These are phyloP conservation scores for Chlorospingus flavigularis DNA, from an alignment of 2,797 vertebrate species.

Conservation along the genomic window DNA sequence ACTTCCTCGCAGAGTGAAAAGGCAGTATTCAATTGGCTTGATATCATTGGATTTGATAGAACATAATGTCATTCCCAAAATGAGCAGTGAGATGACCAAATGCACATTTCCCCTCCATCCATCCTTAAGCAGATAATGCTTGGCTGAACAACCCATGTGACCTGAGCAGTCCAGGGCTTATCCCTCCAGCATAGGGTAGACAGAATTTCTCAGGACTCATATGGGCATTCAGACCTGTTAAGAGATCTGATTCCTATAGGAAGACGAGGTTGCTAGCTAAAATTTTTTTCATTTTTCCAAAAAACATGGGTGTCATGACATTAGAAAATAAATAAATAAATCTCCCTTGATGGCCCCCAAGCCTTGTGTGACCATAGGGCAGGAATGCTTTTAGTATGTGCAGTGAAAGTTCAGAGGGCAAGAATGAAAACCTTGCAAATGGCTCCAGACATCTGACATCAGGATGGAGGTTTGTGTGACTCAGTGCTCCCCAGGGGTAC, in stretches of 20 bases:
- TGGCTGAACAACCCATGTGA: accelerated
- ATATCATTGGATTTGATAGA: not conserved
- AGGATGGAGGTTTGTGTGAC: not conserved
- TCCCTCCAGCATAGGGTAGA: not conserved
- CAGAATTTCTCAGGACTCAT: not conserved
- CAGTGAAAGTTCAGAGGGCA: not conserved
- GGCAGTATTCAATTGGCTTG: not conserved
- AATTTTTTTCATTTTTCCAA: not conserved
- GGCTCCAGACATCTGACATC: accelerated
- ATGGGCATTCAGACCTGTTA: not conserved
- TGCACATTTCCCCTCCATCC: not conserved
- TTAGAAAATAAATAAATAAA: not conserved
- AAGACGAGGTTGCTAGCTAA: not conserved
- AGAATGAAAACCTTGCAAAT: not conserved
- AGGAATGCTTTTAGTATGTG: not conserved
- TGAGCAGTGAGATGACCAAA: not conserved
- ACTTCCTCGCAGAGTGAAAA: not conserved
- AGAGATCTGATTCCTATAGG: not conserved
- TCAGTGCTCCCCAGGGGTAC: not conserved
- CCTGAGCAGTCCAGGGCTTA: not conserved
- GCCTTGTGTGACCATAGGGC: not conserved
- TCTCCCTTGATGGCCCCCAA: not conserved
- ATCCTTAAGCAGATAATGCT: not conserved
- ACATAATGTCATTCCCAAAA: not conserved
- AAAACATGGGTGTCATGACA: not conserved